Evolutionary conservation across 2,113 vertebrate species (phyloP), one percentile per base, ranked within the genome.

Genomic region (Callithrix jacchus): DNA sequence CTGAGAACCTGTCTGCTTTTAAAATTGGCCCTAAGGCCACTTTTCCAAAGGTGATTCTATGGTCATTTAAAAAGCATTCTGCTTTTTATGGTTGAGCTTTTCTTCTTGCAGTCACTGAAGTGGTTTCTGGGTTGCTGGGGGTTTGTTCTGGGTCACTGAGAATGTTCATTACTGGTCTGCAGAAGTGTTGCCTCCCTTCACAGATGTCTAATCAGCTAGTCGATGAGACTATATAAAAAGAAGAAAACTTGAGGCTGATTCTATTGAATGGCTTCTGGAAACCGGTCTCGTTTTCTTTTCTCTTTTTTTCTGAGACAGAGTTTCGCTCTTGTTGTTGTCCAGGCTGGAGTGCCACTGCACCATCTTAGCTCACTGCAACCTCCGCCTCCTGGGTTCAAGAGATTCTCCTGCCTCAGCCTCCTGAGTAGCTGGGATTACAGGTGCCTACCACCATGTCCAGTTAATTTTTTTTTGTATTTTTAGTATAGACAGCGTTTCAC

Each of bases 11-110:
- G 94, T 85, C 97, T 84, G 2, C 92, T 76, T 86, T 84, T 80
- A 27, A 56, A 16, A 68, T 35, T n/a, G 87, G 96, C 95, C 96
- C 91, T 37, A 61, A 61, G 96, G 95, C 97, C 45, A 61, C 66
- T 92, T 94, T 71, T 82, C 80, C 95, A 85, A 73, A 77, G 94
- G 96, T 96, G 93, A 79, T 94, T 89, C 93, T 80, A 5, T 13
- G 52, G 91, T 89, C 96, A 76, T 93, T 95, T 87, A 49, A 70
- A 84, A 95, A 74, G 85, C 77, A 74, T 90, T 94, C 87, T 79
- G 87, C 94, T 92, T 56, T 61, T 82, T 8, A 64, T 14, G 0
- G 21, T 4, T 27, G 52, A 40, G 84, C 92, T 89, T 89, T 98
- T 91, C 97, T 92, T 83, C 40, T 6, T 35, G 76, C 71, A 47